A percentile compares a stretch with the other conserved stretches of the same genome.
Evolutionary conservation across 1,140 invertebrate genomes (phyloP).

Genomic region (Drosophila burlai): DNA sequence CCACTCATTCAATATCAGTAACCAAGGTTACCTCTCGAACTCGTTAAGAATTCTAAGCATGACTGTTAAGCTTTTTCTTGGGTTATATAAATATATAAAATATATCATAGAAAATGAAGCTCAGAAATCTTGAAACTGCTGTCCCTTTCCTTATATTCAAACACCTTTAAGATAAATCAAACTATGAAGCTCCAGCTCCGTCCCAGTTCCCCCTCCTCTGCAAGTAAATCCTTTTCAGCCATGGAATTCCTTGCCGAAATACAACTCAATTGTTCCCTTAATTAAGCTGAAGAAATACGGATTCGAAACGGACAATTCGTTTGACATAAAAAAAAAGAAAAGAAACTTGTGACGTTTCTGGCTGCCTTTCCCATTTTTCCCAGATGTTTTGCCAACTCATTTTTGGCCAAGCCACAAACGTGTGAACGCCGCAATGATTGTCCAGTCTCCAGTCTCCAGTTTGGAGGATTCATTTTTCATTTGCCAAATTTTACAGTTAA

Average conservation of each 20-base stretch:
- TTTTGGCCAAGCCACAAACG: slow-evolving; percentile 39
- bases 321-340: slow-evolving; percentile 20
- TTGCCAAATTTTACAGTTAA: slow-evolving; percentile 77
- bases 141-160: not conserved
- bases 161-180: too few species aligned
- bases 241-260: not conserved
- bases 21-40: too few species aligned
- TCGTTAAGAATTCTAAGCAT: too few species aligned
- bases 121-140: not conserved
- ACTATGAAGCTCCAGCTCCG: not conserved
- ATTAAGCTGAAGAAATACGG: slow-evolving; percentile 4
- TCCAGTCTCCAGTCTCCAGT: not conserved
- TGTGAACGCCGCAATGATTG: slow-evolving; percentile 52
- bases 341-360: slow-evolving; percentile 11
- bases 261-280: slow-evolving; percentile 2
- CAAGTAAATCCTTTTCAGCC: not conserved
- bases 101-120: not conserved
- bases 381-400: slow-evolving; percentile 46
- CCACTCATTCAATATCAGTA: too few species aligned
- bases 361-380: slow-evolving; percentile 12
- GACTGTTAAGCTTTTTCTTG: too few species aligned
- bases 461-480: slow-evolving; percentile 58
- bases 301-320: slow-evolving; percentile 37
- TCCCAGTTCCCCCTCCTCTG: too few species aligned
- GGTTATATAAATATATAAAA: too few species aligned